phyloP scores from a whole-genome alignment of 2,888 invertebrate genomes.

The Ditula angustiorana region DNA sequence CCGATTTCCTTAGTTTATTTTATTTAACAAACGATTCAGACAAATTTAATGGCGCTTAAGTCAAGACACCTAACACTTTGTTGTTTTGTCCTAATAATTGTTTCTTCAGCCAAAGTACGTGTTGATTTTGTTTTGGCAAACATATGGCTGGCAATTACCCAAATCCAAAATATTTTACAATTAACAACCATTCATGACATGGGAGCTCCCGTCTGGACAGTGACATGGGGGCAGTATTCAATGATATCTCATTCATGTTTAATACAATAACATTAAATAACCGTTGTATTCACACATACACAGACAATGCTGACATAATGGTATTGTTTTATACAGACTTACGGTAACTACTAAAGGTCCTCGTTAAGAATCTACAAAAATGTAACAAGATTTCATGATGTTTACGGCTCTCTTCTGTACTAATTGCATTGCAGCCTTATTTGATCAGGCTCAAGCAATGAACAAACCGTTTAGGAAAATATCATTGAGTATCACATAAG shows the following conservation, averaged over 20 bases:
- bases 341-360: no score
- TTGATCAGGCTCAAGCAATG: no score
- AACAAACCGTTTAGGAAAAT: background rate
- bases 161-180: constrained; percentile 14
- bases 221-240: background rate
- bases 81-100: constrained; percentile 29
- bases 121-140: constrained; percentile 39
- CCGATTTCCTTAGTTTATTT: no score
- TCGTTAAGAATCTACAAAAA: no score
- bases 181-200: constrained; percentile 19
- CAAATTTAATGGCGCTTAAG: background rate
- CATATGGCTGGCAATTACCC: constrained; percentile 26
- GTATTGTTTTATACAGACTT: background rate
- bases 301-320: background rate
- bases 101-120: constrained; percentile 22
- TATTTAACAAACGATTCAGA: no score
- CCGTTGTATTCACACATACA: background rate
- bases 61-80: background rate
- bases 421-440: no score
- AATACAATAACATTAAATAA: background rate
- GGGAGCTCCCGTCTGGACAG: constrained; percentile 6
- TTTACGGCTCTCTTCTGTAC: no score
- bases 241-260: background rate
- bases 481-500: background rate
- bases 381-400: no score